phyloP scores from a whole-genome alignment of 2,888 invertebrate genomes.

The Germaria angustata region DNA sequence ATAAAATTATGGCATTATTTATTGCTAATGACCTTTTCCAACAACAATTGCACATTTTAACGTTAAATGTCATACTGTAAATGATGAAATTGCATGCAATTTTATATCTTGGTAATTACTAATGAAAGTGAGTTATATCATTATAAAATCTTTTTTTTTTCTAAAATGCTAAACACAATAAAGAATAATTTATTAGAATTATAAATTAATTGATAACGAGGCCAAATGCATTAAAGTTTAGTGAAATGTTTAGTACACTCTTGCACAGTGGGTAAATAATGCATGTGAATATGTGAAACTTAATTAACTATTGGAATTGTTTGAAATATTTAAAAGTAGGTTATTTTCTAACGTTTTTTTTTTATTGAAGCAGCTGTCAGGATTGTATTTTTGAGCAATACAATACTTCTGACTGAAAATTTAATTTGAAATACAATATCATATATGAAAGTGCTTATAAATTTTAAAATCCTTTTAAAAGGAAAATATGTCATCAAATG shows the following conservation, averaged over 20 bases:
- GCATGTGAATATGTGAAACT: neutral
- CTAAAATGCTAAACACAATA: neutral
- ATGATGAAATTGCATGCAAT: conserved; percentile 40
- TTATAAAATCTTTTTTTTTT: too few relatives aligned
- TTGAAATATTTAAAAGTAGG: too few relatives aligned
- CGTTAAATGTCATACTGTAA: conserved; percentile 18
- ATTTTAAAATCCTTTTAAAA: too few relatives aligned
- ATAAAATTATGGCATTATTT: neutral
- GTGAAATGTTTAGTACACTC: neutral
- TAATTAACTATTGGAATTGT: too few relatives aligned
- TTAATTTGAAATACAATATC: too few relatives aligned
- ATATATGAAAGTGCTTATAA: too few relatives aligned
- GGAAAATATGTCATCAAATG: too few relatives aligned
- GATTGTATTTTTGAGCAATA: too few relatives aligned
- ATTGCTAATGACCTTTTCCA: conserved; percentile 8
- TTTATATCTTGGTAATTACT: neutral
- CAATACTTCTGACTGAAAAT: too few relatives aligned
- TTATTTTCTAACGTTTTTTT: too few relatives aligned
- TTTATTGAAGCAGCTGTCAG: too few relatives aligned
- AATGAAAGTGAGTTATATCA: neutral
- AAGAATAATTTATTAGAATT: neutral
- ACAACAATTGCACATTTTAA: conserved; percentile 5
- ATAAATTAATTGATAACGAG: neutral
- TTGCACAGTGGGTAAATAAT: neutral
- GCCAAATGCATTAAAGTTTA: neutral